These are phyloP conservation scores for western clawed frog (Xenopus tropicalis) DNA, from an alignment of 2,113 vertebrate genomes.

Conservation along the genomic window UCB_Xtro_10.0 CM004445.2:147141501-147142000, in stretches of 20 bases:
- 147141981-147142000: too few species aligned
- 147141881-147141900: too few species aligned
- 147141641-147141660: constrained; percentile 89
- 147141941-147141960: too few species aligned
- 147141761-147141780: background rate
- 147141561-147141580: constrained; percentile 88
- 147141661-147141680: constrained; percentile 81
- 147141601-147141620: constrained; percentile 78
- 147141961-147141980: too few species aligned
- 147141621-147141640: constrained; percentile 83
- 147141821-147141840: too few species aligned
- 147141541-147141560: constrained; percentile 72
- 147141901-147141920: too few species aligned
- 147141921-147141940: too few species aligned
- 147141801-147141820: too few species aligned
- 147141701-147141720: constrained; percentile 85
- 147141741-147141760: constrained; percentile 74
- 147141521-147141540: constrained; percentile 43
- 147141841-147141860: too few species aligned
- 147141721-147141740: constrained; percentile 69
- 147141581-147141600: constrained; percentile 84
- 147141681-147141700: constrained; percentile 84
- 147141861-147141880: too few species aligned
- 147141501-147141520: too few species aligned
- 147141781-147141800: too few species aligned